Conservation (phyloP, 2,888 invertebrate species). For the Rugalucina vietnamica region DNA sequence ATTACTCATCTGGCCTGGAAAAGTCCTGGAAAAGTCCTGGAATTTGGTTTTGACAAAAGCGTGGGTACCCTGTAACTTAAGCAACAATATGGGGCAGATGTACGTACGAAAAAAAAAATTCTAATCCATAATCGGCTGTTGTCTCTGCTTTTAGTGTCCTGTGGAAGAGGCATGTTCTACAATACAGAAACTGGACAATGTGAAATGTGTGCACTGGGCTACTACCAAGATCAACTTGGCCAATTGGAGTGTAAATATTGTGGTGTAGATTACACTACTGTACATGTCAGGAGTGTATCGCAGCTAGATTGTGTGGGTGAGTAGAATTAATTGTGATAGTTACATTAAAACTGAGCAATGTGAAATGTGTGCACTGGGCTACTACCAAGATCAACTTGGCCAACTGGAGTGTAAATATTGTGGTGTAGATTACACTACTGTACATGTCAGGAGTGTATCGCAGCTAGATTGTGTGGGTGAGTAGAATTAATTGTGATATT, state of each 20-base stretch:
- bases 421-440: conserved; percentile 12
- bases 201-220: conserved; percentile 65
- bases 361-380: conserved; percentile 65
- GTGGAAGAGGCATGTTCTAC: conserved; percentile 56
- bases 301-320: neutral
- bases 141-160: conserved; percentile 65
- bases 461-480: neutral
- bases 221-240: conserved; percentile 62
- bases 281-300: neutral
- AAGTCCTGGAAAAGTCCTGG: no score
- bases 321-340: no score
- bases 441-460: neutral
- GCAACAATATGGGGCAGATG: no score
- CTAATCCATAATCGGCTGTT: no score
- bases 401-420: conserved; percentile 59
- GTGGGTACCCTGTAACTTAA: no score
- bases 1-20: no score
- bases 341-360: no score
- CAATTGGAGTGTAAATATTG: conserved; percentile 59
- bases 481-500: no score
- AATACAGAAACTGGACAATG: conserved; percentile 51
- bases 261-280: conserved; percentile 12
- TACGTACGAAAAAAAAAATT: no score
- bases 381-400: conserved; percentile 62
- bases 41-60: no score